Evolutionary conservation across 1,140 invertebrate species (phyloP).

Genomic region (Drosophila ironensis): DNA sequence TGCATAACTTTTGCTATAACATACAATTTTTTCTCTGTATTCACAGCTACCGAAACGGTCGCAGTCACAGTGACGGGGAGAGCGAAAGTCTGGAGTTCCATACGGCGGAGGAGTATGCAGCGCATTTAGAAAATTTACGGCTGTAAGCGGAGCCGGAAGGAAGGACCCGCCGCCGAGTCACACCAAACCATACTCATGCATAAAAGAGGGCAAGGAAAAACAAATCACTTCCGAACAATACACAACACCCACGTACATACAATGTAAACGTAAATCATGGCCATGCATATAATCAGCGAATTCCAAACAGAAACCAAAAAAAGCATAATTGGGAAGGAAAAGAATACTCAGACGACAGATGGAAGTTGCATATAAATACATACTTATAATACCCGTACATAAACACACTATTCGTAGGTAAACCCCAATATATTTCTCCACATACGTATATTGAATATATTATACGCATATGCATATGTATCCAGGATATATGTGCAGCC

Average conservation of each 20-base stretch:
- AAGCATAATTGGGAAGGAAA: background rate
- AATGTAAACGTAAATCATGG: slow-evolving; percentile 76
- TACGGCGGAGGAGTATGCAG: slow-evolving; percentile 69
- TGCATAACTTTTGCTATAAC: too few species aligned
- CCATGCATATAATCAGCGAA: slow-evolving; percentile 78
- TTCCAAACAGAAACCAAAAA: slow-evolving; percentile 66
- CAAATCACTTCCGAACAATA: slow-evolving; percentile 32
- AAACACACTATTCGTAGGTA: slow-evolving; percentile 41
- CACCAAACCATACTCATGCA: slow-evolving; percentile 52
- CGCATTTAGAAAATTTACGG: slow-evolving; percentile 73
- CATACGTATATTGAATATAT: slow-evolving; percentile 9
- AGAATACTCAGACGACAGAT: slow-evolving; percentile 70
- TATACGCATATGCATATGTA: slow-evolving; percentile 19
- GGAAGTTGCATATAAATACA: slow-evolving; percentile 56
- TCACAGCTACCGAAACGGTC: slow-evolving; percentile 24
- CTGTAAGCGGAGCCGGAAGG: slow-evolving; percentile 46
- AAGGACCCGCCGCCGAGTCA: slow-evolving; percentile 23
- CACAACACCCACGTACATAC: slow-evolving; percentile 38
- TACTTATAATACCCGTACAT: slow-evolving; percentile 34
- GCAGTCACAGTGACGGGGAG: slow-evolving; percentile 21
- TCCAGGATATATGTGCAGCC: slow-evolving; percentile 25
- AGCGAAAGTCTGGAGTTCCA: slow-evolving; percentile 59
- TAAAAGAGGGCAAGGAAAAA: slow-evolving; percentile 13
- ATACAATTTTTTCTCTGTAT: slow-evolving; percentile 4
- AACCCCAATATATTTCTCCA: slow-evolving; percentile 20